A percentile compares a stretch with the other conserved stretches of the same genome.
Evolutionary conservation across 2,888 invertebrate species (phyloP).

Genomic region (Trimorus sp.): DNA sequence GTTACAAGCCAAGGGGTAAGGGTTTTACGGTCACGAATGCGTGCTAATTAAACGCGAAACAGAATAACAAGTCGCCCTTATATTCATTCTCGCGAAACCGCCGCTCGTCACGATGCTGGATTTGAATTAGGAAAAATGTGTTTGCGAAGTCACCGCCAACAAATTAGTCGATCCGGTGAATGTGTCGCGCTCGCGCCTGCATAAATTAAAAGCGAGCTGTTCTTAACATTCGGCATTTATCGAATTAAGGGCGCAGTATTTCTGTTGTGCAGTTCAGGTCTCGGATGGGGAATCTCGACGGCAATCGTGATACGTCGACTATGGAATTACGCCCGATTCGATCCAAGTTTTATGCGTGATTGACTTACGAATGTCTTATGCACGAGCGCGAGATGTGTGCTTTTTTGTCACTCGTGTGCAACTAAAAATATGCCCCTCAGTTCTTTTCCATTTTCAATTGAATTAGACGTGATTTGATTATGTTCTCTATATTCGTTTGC

Average conservation of each 20-base stretch:
- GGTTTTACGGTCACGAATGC: constrained; percentile 51
- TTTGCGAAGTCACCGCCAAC: constrained; percentile 23
- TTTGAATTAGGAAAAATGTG: constrained; percentile 48
- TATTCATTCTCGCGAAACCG: constrained; percentile 8
- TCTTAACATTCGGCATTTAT: constrained; percentile 26
- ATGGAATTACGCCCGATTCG: constrained; percentile 23
- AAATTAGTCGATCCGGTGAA: constrained; percentile 29
- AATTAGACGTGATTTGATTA: too few relatives aligned
- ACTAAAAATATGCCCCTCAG: too few relatives aligned
- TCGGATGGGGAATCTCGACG: constrained; percentile 25
- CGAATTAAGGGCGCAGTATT: constrained; percentile 26
- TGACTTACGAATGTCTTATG: constrained; percentile 3
- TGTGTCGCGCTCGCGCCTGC: constrained; percentile 16
- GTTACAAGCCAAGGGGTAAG: constrained; percentile 44
- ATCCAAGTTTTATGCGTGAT: neutral
- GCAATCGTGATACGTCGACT: constrained; percentile 13
- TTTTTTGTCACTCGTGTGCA: too few relatives aligned
- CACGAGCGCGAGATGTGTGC: neutral
- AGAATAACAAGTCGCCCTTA: constrained; percentile 66
- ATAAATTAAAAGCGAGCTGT: constrained; percentile 43
- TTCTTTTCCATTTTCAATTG: too few relatives aligned
- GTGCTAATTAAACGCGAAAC: constrained; percentile 67
- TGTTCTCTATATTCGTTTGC: too few relatives aligned
- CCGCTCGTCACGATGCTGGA: constrained; percentile 11
- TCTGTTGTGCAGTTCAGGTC: constrained; percentile 28